Evolutionary conservation across 1,140 invertebrate species (phyloP), one percentile per base, ranked within the genome.

Genomic region (Drosophila gunungcola): DNA sequence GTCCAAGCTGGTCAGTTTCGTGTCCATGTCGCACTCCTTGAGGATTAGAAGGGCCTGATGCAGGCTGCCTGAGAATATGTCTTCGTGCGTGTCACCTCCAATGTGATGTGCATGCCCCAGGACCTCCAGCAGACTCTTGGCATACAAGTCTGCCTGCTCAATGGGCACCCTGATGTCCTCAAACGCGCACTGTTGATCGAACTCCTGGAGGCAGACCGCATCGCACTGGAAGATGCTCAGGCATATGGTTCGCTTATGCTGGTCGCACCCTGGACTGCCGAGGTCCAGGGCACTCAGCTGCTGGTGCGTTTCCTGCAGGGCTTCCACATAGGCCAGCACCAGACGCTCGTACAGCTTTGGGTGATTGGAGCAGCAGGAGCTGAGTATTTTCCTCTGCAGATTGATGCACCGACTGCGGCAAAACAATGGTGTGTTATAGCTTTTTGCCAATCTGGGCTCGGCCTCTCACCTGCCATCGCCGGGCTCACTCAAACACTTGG

Each of bases 301-400:
- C n/a, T 25, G 53, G 11, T 70, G 64, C 0, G 84, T 36, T n/a
- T 82, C 58, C 12, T 85, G 69, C 36, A 91, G 54, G 10, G 83
- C 90, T 21, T 78, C 61, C 4, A 86, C 36, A 36, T 91, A 91
- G 45, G 78, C 80, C 4, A 49, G 13, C 0, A 89, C 56, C 0
- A 91, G 56, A 0, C 63, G 58, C 42, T 85, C 79, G 6, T 63
- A 91, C 0, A 91, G 60, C 48, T 80, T 85, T 2, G 81, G 65
- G 41, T 88, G 83, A 61, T 91, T 90, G 38, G 73, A 73, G 38
- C 79, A 75, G 34, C 90, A 91, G 13, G 90, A 91, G 5, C 55
- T 74, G 0, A 91, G 56, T 21, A 91, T 52, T 45, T 91, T 91
- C 21, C 78, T 67, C 34, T 91, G 90, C 39, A 89, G 27, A 43